A percentile compares a stretch with the other conserved stretches of the same genome.
phyloP scores from a whole-genome alignment of 2,113 vertebrate genomes.

The Procavia capensis region DNA sequence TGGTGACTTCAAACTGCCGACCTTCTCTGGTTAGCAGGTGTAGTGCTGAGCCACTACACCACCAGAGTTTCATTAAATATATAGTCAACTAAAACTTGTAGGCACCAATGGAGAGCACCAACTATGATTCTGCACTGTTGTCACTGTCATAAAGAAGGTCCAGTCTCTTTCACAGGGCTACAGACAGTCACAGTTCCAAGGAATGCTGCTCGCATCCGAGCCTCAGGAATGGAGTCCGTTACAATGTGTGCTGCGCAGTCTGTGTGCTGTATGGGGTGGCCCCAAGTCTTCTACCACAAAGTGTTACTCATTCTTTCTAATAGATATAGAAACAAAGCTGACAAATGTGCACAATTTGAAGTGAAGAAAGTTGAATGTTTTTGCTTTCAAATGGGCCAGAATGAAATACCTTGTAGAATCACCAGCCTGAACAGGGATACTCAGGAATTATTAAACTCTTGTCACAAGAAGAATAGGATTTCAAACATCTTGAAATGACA shows the following conservation, averaged over 20 bases:
- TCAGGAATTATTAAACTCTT: background rate
- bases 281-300: background rate
- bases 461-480: background rate
- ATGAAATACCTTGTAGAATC: background rate
- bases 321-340: background rate
- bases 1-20: too few relatives aligned
- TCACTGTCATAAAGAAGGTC: background rate
- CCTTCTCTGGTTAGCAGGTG: too few relatives aligned
- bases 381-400: constrained; percentile 31
- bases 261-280: background rate
- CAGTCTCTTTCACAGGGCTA: background rate
- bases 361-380: background rate
- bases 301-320: background rate
- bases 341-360: background rate
- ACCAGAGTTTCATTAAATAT: background rate
- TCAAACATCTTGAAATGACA: constrained; percentile 36
- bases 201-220: background rate
- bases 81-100: background rate
- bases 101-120: background rate
- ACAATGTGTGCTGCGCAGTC: background rate
- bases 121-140: background rate
- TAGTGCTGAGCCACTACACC: too few relatives aligned
- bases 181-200: background rate
- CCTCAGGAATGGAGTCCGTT: background rate
- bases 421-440: background rate